Percentiles rank a stretch among this genome's conserved stretches.
phyloP scores from a whole-genome alignment of 2,888 invertebrate genomes.

The Conchocele bisecta region DNA sequence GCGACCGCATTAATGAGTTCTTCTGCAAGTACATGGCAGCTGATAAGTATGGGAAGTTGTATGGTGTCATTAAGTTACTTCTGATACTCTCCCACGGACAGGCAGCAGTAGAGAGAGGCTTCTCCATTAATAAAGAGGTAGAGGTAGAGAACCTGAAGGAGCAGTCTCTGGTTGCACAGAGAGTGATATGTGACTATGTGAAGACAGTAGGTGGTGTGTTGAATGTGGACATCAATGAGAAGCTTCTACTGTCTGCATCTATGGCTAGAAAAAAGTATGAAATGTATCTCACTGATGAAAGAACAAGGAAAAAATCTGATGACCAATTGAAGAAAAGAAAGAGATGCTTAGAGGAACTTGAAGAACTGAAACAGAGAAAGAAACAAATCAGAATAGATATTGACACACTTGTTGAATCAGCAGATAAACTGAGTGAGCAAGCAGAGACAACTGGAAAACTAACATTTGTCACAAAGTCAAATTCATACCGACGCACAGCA shows the following conservation, averaged over 20 bases:
- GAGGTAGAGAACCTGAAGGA: slow-evolving; percentile 51
- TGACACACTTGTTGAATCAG: slow-evolving; percentile 5
- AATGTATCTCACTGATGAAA: slow-evolving; percentile 21
- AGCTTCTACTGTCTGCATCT: slow-evolving; percentile 19
- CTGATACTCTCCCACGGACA: slow-evolving; percentile 65
- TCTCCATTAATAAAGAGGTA: slow-evolving; percentile 64
- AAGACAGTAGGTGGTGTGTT: slow-evolving; percentile 35
- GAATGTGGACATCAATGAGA: slow-evolving; percentile 32
- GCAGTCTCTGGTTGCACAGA: slow-evolving; percentile 51
- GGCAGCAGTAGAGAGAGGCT: slow-evolving; percentile 64
- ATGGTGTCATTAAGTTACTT: slow-evolving; percentile 20
- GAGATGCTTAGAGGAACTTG: too few species aligned
- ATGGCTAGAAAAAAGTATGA: slow-evolving; percentile 36
- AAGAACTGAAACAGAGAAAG: slow-evolving; percentile 21
- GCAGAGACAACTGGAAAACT: slow-evolving; percentile 35
- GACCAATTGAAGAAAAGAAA: too few species aligned
- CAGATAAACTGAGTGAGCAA: slow-evolving; percentile 28
- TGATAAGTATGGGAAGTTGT: slow-evolving; percentile 1
- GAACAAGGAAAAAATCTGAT: too few species aligned
- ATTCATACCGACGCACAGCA: slow-evolving; percentile 15
- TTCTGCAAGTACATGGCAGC: slow-evolving; percentile 17
- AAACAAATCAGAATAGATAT: slow-evolving; percentile 6
- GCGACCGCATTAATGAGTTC: slow-evolving; percentile 28
- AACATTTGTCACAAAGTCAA: slow-evolving; percentile 25
- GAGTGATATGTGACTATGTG: slow-evolving; percentile 50